Evolutionary conservation across 2,888 invertebrate genomes (phyloP), one percentile per base, ranked within the genome.

Genomic region (Sesia apiformis): DNA sequence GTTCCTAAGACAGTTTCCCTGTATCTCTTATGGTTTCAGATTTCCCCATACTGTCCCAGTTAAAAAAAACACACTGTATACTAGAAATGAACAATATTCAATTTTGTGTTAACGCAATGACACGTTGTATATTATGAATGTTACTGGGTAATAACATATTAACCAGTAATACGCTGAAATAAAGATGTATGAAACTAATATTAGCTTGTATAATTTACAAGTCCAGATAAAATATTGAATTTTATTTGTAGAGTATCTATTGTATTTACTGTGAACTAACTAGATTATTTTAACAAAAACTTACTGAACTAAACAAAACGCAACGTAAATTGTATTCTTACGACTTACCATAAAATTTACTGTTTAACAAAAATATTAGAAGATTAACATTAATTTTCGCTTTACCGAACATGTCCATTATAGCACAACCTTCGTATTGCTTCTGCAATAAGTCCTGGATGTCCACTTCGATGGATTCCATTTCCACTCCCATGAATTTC

Each of bases 351-450:
- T 94, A 95, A 82, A 94, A 95, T 78, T 95, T 95, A 66, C 92
- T 92, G 76, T 95, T 95, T 41, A 95, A 80, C 59, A 95, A 88
- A 74, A 93, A 93, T 61, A 95, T 90, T 50, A 95, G 86, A 51
- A 95, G 90, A 76, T 95, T 95, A 23, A 95, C 94, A 70, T 95
- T 95, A 62, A 95, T 91, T 77, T 93, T 93, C 38, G 94, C 94
- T 76, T 93, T 93, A n/a, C 93, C 94, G 70, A 94, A 95, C 89
- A 95, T 91, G 64, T 94, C 92, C 92, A 94, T 94, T 39, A 94
- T 92, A 39, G 93, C 90, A 51, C 93, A 92, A 38, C 94, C 95
- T 72, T 95, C 94, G 65, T 93, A 95, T 73, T 95, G 95, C 58
- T 94, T 89, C 71, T 94, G 93, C 23, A 95, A 84, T 42, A 95